Evolutionary conservation across 2,113 vertebrate species (phyloP).

Genomic region (Oreocharis arfaki): DNA sequence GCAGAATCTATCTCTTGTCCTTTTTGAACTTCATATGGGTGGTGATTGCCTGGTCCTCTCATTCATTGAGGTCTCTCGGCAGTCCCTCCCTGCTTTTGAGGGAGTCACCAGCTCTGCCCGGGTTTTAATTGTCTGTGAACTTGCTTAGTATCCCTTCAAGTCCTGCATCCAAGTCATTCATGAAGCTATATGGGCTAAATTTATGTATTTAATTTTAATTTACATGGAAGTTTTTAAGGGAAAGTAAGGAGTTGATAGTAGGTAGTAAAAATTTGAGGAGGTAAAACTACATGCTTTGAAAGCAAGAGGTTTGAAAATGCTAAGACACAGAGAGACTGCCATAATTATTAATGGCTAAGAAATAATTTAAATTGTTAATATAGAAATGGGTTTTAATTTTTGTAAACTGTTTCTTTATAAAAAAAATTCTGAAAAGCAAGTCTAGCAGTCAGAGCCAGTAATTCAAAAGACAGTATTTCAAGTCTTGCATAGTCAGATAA

Average conservation of each 20-base stretch:
- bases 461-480: too few species aligned
- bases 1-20: not conserved
- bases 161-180: not conserved
- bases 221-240: not conserved
- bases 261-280: not conserved
- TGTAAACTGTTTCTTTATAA: not conserved
- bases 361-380: not conserved
- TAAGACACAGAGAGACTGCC: not conserved
- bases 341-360: not conserved
- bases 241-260: not conserved
- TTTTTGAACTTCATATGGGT: not conserved
- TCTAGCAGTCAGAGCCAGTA: not conserved
- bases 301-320: not conserved
- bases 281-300: not conserved
- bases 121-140: not conserved
- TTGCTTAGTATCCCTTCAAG: not conserved
- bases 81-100: not conserved
- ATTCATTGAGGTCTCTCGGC: not conserved
- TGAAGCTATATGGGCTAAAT: not conserved
- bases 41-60: not conserved
- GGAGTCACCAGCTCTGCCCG: not conserved
- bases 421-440: not conserved
- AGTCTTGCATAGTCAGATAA: not conserved
- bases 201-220: not conserved
- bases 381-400: not conserved